Evolutionary conservation across 2,888 invertebrate species (phyloP), one percentile per base, ranked within the genome.

Genomic region (Smittia aterrima): DNA sequence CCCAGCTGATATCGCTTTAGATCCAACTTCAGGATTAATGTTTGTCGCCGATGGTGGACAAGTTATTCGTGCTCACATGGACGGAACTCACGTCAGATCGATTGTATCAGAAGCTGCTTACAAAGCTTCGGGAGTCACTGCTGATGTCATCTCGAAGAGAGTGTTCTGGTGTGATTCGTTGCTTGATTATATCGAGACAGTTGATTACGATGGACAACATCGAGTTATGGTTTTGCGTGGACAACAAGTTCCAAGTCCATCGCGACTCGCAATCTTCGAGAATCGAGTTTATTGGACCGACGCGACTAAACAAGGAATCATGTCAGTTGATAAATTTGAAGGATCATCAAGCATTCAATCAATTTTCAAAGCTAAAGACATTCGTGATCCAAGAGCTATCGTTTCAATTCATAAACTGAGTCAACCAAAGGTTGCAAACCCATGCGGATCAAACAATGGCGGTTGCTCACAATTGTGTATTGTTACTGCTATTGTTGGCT

Each of bases 101-200:
- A 91, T 98, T 47, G 92, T 96, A 0, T 91, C 93, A 0, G 95
- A 95, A 79, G 96, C 96, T 0, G 92, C 97, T 0, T 95, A 97
- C 81, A 93, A 95, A 81, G 97, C 97, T 0, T 92, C 93, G 1
- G 96, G 96, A 1, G 89, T 98, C 9, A 89, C 96, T 0, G 90
- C 96, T 0, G 98, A 98, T 82, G 90, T 93, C n/a, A 90, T 95
- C 24, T 90, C 92, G 0, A 90, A 92, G 79, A 85, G 98, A 68
- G 89, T 99, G 6, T 98, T 93, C 83, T 98, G 98, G 97, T 96
- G 97, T 79, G 98, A 99, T 81, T 93, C 95, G 0, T 85, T 96
- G 13, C 84, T 98, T 73, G 97, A 98, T 83, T 95, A 97, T 81
- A 95, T 99, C 76, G 97, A 98, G 80, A 94, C 96, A 0, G 93